phyloP scores from a whole-genome alignment of 2,113 vertebrate species.

The Axis porcinus region DNA sequence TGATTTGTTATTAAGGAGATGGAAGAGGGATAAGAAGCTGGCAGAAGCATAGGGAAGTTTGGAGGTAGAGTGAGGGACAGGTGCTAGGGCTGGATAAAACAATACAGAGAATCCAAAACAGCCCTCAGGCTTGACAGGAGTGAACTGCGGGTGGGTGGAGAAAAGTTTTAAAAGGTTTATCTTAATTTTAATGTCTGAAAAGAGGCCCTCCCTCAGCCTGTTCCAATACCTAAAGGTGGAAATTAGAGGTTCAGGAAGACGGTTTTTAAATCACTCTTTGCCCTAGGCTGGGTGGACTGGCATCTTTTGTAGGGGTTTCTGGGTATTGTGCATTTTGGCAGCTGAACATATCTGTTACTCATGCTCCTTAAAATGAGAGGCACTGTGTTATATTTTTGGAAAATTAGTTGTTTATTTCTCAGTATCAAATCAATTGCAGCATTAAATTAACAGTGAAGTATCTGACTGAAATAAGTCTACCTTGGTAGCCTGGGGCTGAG shows the following conservation, averaged over 20 bases:
- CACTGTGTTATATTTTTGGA: conserved; percentile 74
- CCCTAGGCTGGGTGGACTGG: conserved; percentile 10
- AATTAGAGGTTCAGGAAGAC: conserved; percentile 32
- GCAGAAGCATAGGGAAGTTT: neutral
- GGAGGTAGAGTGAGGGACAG: neutral
- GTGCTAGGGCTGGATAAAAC: neutral
- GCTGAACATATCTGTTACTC: conserved; percentile 57
- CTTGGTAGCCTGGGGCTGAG: conserved; percentile 49
- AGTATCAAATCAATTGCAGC: conserved; percentile 66
- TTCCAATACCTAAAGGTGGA: neutral
- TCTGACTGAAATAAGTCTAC: conserved; percentile 55
- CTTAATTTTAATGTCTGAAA: conserved; percentile 22
- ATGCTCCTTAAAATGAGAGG: conserved; percentile 67
- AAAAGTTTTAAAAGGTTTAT: neutral
- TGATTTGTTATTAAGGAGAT: conserved; percentile 13
- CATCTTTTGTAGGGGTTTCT: conserved; percentile 36
- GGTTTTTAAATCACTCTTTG: conserved; percentile 32
- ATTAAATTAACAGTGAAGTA: conserved; percentile 71
- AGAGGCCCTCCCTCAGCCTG: neutral
- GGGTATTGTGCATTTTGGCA: conserved; percentile 66
- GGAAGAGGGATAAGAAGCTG: neutral
- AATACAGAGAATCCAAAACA: neutral
- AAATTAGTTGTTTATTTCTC: conserved; percentile 78
- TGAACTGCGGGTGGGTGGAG: neutral
- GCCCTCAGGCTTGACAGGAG: neutral